A percentile compares a stretch with the other conserved stretches of the same genome.
These are phyloP conservation scores for Herpetotheres cachinnans DNA, from an alignment of 2,113 vertebrate species.

Conservation along the genomic window DNA sequence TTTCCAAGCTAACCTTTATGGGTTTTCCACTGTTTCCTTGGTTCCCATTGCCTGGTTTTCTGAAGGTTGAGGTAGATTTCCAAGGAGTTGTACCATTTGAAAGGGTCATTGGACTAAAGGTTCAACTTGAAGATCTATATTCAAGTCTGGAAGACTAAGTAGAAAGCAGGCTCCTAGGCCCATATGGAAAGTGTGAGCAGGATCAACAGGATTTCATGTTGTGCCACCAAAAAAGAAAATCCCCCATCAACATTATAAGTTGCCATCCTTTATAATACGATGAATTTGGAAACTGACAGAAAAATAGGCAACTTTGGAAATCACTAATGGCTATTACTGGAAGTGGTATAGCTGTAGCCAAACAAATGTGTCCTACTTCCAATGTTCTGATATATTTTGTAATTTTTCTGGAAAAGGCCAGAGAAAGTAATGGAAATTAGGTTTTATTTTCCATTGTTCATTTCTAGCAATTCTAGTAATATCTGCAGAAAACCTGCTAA, in stretches of 20 bases:
- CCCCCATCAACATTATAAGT: background rate
- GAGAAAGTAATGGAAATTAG: background rate
- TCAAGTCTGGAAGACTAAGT: background rate
- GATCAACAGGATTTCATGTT: background rate
- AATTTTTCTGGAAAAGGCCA: background rate
- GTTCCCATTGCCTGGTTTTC: background rate
- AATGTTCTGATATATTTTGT: background rate
- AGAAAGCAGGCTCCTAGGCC: background rate
- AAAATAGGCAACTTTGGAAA: background rate
- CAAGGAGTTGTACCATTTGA: background rate
- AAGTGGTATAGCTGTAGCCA: background rate
- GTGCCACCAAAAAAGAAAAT: background rate
- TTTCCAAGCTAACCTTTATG: background rate
- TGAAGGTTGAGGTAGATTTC: background rate
- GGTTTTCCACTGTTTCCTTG: background rate
- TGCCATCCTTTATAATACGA: background rate
- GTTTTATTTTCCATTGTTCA: conserved; percentile 1
- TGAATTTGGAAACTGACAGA: background rate
- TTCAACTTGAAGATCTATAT: background rate
- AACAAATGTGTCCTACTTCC: background rate
- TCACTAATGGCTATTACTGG: background rate
- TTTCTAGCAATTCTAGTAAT: background rate
- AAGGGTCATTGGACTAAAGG: background rate
- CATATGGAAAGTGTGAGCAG: background rate
- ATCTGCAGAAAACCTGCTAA: background rate